These are phyloP conservation scores for Lasioglossum morio DNA, from an alignment of 2,888 invertebrate species.

Conservation along the genomic window DNA sequence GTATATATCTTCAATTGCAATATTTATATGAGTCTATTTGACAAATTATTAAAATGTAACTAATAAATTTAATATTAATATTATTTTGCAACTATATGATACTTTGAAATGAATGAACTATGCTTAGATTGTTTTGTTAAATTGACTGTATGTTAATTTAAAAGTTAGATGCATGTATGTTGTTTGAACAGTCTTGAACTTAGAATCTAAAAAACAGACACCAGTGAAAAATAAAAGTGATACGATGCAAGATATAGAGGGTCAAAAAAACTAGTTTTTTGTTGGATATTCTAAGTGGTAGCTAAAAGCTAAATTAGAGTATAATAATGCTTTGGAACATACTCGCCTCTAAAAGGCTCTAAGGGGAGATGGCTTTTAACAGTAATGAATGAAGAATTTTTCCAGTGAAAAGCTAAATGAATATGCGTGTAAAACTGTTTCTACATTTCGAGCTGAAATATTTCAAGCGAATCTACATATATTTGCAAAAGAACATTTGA, in stretches of 20 bases:
- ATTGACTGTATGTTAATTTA: neutral
- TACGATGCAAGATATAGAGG: neutral
- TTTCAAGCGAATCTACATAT: neutral
- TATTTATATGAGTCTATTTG: neutral
- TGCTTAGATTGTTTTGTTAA: too few relatives aligned
- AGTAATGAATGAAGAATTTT: conserved; percentile 9
- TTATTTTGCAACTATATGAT: neutral
- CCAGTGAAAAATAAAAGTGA: neutral
- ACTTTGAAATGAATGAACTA: neutral
- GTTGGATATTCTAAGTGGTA: neutral
- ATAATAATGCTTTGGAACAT: conserved; percentile 1
- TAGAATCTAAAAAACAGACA: neutral
- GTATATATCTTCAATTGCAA: neutral
- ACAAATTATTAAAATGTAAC: neutral
- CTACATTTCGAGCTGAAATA: neutral
- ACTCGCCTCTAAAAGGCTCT: neutral
- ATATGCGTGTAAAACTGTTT: neutral
- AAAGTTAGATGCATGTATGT: neutral
- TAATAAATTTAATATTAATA: too few relatives aligned
- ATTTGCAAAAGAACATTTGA: too few relatives aligned
- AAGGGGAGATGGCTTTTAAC: neutral
- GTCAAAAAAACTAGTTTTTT: neutral
- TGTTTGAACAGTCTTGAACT: neutral
- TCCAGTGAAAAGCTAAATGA: neutral
- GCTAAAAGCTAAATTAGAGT: neutral